Conservation (phyloP, 2,888 invertebrate species). For the Taenaris catops region DNA sequence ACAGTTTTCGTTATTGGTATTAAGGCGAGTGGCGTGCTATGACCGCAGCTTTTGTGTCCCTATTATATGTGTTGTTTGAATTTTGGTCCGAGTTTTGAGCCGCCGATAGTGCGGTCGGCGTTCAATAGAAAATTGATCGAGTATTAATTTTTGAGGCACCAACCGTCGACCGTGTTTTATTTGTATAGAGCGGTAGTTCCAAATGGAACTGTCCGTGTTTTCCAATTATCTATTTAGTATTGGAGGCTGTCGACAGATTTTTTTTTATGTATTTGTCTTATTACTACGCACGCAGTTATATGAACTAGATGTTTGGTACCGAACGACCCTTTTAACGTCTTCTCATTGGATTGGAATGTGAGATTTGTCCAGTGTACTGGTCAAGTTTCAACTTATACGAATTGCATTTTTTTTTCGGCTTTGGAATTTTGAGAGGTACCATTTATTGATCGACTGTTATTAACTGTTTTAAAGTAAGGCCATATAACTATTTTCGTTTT, state of each 20-base stretch:
- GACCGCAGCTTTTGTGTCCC: conserved; percentile 40
- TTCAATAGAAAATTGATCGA: conserved; percentile 46
- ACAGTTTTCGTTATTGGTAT: conserved; percentile 73
- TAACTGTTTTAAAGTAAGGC: too few relatives aligned
- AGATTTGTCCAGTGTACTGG: too few relatives aligned
- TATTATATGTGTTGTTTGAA: conserved; percentile 39
- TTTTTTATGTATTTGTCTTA: background rate
- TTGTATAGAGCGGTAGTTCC: conserved; percentile 42
- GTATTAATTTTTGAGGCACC: conserved; percentile 53
- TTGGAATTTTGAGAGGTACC: too few relatives aligned
- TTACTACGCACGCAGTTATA: too few relatives aligned
- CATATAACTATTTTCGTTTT: too few relatives aligned
- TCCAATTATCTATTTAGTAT: conserved; percentile 13
- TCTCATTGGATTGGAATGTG: too few relatives aligned
- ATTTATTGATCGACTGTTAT: too few relatives aligned
- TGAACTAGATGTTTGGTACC: too few relatives aligned
- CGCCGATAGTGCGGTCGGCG: conserved; percentile 34
- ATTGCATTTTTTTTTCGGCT: too few relatives aligned
- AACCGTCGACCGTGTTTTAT: conserved; percentile 40
- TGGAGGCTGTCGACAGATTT: background rate
- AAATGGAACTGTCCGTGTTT: conserved; percentile 19
- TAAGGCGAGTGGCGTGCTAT: conserved; percentile 43
- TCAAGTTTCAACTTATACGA: too few relatives aligned
- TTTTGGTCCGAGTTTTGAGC: conserved; percentile 33
- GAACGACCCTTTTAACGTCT: too few relatives aligned